phyloP scores from a whole-genome alignment of 2,888 invertebrate species.

The Xanthostigma xanthostigma region DNA sequence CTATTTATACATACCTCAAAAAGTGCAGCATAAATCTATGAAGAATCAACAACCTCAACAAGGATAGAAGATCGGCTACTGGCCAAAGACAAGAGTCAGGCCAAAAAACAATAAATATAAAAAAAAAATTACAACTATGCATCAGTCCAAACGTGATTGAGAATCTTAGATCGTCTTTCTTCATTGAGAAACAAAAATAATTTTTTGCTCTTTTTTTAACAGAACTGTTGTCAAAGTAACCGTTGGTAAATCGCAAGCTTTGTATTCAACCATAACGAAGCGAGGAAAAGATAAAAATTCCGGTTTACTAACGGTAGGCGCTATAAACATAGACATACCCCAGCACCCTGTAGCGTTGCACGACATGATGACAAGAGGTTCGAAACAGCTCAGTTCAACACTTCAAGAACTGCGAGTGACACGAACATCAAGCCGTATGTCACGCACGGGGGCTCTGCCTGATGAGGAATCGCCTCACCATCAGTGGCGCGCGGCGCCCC shows the following conservation, averaged over 20 bases:
- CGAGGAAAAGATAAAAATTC: constrained; percentile 65
- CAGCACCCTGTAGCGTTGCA: constrained; percentile 96
- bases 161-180: too few species aligned
- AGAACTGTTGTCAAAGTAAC: constrained; percentile 88
- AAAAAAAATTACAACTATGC: too few species aligned
- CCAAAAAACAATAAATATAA: too few species aligned
- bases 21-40: too few species aligned
- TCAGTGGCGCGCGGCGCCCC: constrained; percentile 16
- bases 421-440: constrained; percentile 59
- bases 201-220: constrained; percentile 11
- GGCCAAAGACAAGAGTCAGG: too few species aligned
- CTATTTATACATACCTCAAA: too few species aligned
- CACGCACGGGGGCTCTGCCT: constrained; percentile 46
- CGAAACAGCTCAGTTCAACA: constrained; percentile 82
- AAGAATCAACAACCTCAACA: too few species aligned
- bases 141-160: too few species aligned
- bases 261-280: constrained; percentile 74
- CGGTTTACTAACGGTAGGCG: constrained; percentile 71
- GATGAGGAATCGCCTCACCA: constrained; percentile 26
- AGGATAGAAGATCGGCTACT: too few species aligned
- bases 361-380: constrained; percentile 94
- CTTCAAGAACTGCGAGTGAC: constrained; percentile 79
- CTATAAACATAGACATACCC: constrained; percentile 87
- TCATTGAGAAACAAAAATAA: too few species aligned
- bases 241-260: constrained; percentile 80